Percentiles rank a stretch among this genome's conserved stretches.
phyloP scores from a whole-genome alignment of 1,140 invertebrate genomes.

The Hermatobates lingyangjiaoensis region DNA sequence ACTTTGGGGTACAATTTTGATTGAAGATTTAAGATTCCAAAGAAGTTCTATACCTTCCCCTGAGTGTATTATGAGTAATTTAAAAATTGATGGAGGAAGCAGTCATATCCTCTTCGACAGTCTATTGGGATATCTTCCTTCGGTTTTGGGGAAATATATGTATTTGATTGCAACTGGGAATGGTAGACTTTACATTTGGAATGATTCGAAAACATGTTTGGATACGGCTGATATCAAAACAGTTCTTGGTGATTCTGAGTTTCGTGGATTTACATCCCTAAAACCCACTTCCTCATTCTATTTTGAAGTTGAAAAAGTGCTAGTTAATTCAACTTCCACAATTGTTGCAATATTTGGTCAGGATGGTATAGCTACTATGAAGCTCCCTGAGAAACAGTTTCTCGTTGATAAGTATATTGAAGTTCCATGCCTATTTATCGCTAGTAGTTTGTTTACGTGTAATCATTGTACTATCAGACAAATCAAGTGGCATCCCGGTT shows the following conservation, averaged over 20 bases:
- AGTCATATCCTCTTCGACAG: too few relatives aligned
- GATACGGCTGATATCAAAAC: slow-evolving; percentile 7
- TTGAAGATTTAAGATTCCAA: too few relatives aligned
- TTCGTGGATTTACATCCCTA: slow-evolving; percentile 17
- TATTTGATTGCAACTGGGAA: slow-evolving; percentile 3
- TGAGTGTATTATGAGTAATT: too few relatives aligned
- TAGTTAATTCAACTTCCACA: slow-evolving; percentile 27
- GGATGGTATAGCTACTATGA: slow-evolving; percentile 25
- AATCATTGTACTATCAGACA: slow-evolving; percentile 27
- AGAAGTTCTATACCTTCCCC: too few relatives aligned
- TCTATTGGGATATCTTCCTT: too few relatives aligned
- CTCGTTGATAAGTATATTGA: slow-evolving; percentile 25
- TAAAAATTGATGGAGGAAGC: too few relatives aligned
- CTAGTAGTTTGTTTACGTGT: slow-evolving; percentile 36
- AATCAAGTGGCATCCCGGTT: slow-evolving; percentile 65
- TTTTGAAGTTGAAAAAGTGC: slow-evolving; percentile 26
- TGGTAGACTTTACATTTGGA: slow-evolving; percentile 12
- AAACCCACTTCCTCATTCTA: slow-evolving; percentile 26
- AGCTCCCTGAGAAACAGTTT: slow-evolving; percentile 29
- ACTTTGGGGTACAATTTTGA: too few relatives aligned
- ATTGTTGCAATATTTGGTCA: slow-evolving; percentile 26
- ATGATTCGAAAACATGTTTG: not conserved
- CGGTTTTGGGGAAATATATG: too few relatives aligned
- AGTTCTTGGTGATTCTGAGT: not conserved
- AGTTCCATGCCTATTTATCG: slow-evolving; percentile 31